Evolutionary conservation across 2,113 vertebrate genomes (phyloP).

Genomic region (Hippoglossus stenolepis): DNA sequence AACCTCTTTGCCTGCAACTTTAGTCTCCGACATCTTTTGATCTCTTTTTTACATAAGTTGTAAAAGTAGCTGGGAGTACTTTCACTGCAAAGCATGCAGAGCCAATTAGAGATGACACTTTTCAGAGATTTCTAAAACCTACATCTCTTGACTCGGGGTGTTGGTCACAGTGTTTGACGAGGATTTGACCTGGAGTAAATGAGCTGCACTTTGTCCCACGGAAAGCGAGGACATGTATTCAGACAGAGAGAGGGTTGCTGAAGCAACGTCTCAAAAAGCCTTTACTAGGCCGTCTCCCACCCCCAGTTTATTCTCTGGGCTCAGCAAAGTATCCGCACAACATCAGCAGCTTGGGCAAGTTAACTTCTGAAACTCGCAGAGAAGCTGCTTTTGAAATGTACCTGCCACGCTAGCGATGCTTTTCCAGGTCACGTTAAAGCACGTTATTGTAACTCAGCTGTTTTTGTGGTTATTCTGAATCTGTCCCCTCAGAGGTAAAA

Average conservation of each 20-base stretch:
- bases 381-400: constrained; percentile 30
- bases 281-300: constrained; percentile 14
- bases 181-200: constrained; percentile 13
- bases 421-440: constrained; percentile 38
- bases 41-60: no score
- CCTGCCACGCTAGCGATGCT: constrained; percentile 28
- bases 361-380: constrained; percentile 53
- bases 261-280: constrained; percentile 33
- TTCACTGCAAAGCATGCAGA: no score
- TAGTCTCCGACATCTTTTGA: no score
- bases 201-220: constrained; percentile 24
- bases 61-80: no score
- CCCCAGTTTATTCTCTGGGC: constrained; percentile 34
- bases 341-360: constrained; percentile 56
- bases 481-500: not conserved
- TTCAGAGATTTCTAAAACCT: no score
- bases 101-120: no score
- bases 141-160: constrained; percentile 29
- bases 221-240: constrained; percentile 2
- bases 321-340: constrained; percentile 58
- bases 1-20: no score
- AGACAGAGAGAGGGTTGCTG: not conserved
- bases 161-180: constrained; percentile 16
- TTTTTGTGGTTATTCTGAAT: not conserved
- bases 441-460: constrained; percentile 18